Percentiles rank a stretch among this genome's conserved stretches.
Evolutionary conservation across 1,140 invertebrate genomes (phyloP).

Genomic region (Odontomachus brunneus): DNA sequence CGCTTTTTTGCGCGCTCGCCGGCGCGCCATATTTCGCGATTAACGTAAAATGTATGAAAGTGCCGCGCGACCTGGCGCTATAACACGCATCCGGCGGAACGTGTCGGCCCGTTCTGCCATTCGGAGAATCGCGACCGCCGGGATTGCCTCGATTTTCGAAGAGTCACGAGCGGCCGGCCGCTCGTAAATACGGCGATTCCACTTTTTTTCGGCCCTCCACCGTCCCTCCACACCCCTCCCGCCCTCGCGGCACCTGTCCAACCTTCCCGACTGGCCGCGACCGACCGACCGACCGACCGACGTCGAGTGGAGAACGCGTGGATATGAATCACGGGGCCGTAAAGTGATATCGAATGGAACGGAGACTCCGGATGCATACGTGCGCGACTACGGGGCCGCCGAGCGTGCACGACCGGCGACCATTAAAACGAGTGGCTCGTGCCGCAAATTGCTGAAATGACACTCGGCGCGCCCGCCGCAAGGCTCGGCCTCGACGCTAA

Average conservation of each 20-base stretch:
- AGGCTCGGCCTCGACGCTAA: conserved; percentile 30
- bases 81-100: conserved; percentile 42
- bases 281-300: conserved; percentile 25
- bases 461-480: conserved; percentile 64
- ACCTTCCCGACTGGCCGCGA: neutral
- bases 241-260: neutral
- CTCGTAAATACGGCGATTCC: conserved; percentile 70
- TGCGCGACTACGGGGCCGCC: conserved; percentile 29
- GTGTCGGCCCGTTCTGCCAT: conserved; percentile 47
- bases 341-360: conserved; percentile 79
- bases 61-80: conserved; percentile 60
- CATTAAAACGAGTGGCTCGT: conserved; percentile 68
- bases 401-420: conserved; percentile 59
- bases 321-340: conserved; percentile 78
- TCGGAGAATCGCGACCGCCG: conserved; percentile 27
- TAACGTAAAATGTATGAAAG: conserved; percentile 63
- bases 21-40: conserved; percentile 38
- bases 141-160: conserved; percentile 73
- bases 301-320: conserved; percentile 25
- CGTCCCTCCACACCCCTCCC: neutral
- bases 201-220: conserved; percentile 5
- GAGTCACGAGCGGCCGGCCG: conserved; percentile 64
- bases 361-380: conserved; percentile 66
- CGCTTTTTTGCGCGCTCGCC: neutral
- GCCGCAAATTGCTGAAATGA: conserved; percentile 74